Evolutionary conservation across 2,113 vertebrate genomes (phyloP).

Genomic region (Cervus canadensis): DNA sequence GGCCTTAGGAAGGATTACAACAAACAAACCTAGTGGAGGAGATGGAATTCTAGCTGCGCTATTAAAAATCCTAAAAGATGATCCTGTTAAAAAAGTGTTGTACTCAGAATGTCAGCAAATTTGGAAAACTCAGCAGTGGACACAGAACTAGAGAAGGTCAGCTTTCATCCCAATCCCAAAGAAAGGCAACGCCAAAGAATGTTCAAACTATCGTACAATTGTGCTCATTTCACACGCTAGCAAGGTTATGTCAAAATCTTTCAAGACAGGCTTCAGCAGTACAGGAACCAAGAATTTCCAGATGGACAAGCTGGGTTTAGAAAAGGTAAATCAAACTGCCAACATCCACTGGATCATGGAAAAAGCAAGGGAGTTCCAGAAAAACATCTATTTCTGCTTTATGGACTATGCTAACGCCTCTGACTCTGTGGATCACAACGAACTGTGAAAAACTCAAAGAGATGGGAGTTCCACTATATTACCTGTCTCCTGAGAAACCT

Average conservation of each 20-base stretch:
- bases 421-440: not conserved
- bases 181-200: not conserved
- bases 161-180: not conserved
- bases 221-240: not conserved
- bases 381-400: not conserved
- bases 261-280: not conserved
- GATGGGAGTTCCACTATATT: not conserved
- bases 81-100: not conserved
- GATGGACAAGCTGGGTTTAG: not conserved
- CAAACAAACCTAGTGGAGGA: not conserved
- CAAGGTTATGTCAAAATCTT: not conserved
- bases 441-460: not conserved
- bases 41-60: not conserved
- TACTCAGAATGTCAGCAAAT: not conserved
- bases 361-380: not conserved
- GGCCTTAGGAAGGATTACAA: not conserved
- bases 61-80: not conserved
- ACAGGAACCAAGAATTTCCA: not conserved
- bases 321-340: not conserved
- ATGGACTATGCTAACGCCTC: not conserved
- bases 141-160: not conserved
- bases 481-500: not conserved
- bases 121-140: not conserved
- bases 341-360: not conserved
- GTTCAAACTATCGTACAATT: not conserved